Conservation (phyloP, 1,140 invertebrate species). For the Phenacoccus solenopsis region DNA sequence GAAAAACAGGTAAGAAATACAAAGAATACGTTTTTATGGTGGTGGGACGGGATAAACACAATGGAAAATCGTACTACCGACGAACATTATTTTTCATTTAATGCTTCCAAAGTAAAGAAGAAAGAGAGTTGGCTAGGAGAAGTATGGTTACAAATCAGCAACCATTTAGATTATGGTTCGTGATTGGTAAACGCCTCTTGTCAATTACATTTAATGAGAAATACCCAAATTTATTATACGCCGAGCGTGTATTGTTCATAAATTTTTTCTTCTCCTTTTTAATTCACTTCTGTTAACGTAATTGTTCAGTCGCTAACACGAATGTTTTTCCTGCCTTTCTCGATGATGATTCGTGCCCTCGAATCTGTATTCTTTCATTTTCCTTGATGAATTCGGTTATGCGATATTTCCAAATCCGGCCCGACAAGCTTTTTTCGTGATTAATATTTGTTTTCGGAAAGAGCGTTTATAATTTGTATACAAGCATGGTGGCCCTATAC, state of each 20-base stretch:
- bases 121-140: neutral
- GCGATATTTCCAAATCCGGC: neutral
- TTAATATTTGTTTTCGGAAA: neutral
- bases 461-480: neutral
- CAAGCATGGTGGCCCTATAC: no score
- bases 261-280: neutral
- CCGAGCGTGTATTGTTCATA: conserved; percentile 9
- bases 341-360: neutral
- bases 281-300: neutral
- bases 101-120: neutral
- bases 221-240: conserved; percentile 3
- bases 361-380: neutral
- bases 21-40: no score
- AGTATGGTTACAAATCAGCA: conserved; percentile 12
- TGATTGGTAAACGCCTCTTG: conserved; percentile 17
- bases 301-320: neutral
- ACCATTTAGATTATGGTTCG: conserved; percentile 16
- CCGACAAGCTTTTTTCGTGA: neutral
- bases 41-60: no score
- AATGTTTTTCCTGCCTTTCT: neutral
- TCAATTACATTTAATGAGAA: conserved; percentile 17
- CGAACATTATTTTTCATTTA: conserved; percentile 12
- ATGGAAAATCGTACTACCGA: no score
- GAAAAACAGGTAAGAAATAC: no score
- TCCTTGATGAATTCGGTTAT: no score